A percentile compares a stretch with the other conserved stretches of the same genome.
These are phyloP conservation scores for Paramormyrops kingsleyae DNA, from an alignment of 2,113 vertebrate genomes.

Conservation along the genomic window DNA sequence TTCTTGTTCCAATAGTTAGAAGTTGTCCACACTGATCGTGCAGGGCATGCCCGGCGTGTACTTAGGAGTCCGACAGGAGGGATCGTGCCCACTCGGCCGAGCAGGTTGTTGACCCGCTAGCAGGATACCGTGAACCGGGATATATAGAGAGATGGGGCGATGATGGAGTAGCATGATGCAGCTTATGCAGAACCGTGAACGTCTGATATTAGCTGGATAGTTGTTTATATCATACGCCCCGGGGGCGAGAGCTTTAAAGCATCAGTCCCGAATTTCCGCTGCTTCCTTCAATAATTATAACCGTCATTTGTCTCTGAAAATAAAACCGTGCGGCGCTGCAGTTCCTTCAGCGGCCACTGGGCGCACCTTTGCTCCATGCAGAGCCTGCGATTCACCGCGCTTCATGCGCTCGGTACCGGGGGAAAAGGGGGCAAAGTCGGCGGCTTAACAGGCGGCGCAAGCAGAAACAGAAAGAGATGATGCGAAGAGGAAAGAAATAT, in stretches of 20 bases:
- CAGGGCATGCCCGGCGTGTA: neutral
- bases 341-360: neutral
- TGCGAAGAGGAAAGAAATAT: neutral
- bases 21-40: neutral
- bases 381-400: neutral
- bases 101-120: neutral
- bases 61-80: neutral
- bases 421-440: conserved; percentile 5
- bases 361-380: neutral
- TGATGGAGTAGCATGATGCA: neutral
- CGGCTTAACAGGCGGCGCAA: neutral
- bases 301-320: neutral
- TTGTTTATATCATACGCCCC: neutral
- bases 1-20: neutral
- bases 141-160: neutral
- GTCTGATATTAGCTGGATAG: neutral
- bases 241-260: neutral
- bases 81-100: neutral
- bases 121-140: neutral
- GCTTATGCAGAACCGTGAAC: neutral
- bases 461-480: neutral
- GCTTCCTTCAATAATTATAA: neutral
- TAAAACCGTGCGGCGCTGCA: neutral
- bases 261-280: neutral
- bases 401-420: conserved; percentile 4